phyloP scores from a whole-genome alignment of 2,888 invertebrate genomes.

The Syritta pipiens region DNA sequence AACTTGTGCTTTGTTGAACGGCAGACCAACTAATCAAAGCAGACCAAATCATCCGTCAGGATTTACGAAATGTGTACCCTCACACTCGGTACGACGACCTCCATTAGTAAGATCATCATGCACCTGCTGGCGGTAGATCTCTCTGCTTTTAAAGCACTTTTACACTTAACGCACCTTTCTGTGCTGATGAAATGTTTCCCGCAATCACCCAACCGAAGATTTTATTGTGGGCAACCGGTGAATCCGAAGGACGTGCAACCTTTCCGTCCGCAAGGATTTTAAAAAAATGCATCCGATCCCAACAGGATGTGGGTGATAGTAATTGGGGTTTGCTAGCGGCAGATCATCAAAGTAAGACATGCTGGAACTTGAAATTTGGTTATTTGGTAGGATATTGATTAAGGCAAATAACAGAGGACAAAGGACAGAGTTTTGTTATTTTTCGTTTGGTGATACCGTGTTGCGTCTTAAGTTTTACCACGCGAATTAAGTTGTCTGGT shows the following conservation, averaged over 20 bases:
- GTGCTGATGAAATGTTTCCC: constrained; percentile 2
- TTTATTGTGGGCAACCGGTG: constrained; percentile 9
- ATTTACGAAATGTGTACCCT: constrained; percentile 9
- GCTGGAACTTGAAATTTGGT: not conserved
- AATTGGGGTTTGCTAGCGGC: constrained; percentile 9
- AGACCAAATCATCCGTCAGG: constrained; percentile 14
- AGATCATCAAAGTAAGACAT: constrained; percentile 6
- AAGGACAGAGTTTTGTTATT: not conserved
- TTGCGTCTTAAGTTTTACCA: not conserved
- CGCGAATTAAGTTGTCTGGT: too few species aligned
- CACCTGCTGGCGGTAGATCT: too few species aligned
- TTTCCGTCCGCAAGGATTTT: not conserved
- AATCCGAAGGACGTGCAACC: not conserved
- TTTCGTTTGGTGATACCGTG: not conserved
- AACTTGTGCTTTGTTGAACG: not conserved
- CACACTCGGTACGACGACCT: not conserved
- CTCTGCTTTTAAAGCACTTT: not conserved
- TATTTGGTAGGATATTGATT: constrained; percentile 2
- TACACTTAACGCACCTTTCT: not conserved
- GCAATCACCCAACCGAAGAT: constrained; percentile 22
- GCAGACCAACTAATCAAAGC: constrained; percentile 3
- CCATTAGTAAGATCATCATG: not conserved
- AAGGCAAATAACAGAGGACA: not conserved
- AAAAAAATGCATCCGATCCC: constrained; percentile 36
- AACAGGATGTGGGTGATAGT: constrained; percentile 18